Evolutionary conservation across 2,888 invertebrate species (phyloP).

Genomic region (Thumatha senex): DNA sequence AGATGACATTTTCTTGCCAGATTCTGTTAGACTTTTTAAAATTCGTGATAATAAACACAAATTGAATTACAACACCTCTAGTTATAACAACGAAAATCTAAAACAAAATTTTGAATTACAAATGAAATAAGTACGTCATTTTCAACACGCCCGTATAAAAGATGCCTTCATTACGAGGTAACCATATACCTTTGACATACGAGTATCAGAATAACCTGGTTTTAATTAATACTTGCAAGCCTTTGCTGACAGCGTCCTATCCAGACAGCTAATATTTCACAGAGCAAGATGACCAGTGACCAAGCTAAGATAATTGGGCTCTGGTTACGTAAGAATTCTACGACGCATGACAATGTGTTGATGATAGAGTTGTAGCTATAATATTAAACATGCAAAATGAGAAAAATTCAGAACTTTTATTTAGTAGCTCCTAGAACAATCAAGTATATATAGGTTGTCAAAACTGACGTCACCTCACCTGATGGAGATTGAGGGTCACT

Average conservation of each 20-base stretch:
- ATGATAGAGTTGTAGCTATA: not conserved
- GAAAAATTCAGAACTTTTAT: too few species aligned
- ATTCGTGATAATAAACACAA: too few species aligned
- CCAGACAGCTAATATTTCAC: conserved; percentile 56
- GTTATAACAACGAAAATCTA: not conserved
- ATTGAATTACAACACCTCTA: too few species aligned
- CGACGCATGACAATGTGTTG: conserved; percentile 30
- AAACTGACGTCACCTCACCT: too few species aligned
- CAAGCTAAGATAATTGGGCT: conserved; percentile 62
- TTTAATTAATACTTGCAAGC: conserved; percentile 64
- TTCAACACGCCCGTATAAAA: conserved; percentile 42
- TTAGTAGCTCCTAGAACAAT: too few species aligned
- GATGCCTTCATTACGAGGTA: conserved; percentile 66
- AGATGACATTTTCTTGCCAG: too few species aligned
- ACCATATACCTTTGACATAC: conserved; percentile 67
- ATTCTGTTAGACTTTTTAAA: too few species aligned
- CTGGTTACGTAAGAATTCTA: conserved; percentile 56
- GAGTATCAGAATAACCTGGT: conserved; percentile 63
- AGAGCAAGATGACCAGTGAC: conserved; percentile 63
- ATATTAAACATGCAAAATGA: not conserved
- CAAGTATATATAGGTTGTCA: too few species aligned
- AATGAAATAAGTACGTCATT: conserved; percentile 26
- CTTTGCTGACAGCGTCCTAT: conserved; percentile 47
- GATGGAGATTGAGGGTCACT: too few species aligned
- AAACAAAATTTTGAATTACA: conserved; percentile 19